Evolutionary conservation across 2,797 vertebrate genomes (phyloP), one percentile per base, ranked within the genome.

Genomic region (Sebastes dallii): DNA sequence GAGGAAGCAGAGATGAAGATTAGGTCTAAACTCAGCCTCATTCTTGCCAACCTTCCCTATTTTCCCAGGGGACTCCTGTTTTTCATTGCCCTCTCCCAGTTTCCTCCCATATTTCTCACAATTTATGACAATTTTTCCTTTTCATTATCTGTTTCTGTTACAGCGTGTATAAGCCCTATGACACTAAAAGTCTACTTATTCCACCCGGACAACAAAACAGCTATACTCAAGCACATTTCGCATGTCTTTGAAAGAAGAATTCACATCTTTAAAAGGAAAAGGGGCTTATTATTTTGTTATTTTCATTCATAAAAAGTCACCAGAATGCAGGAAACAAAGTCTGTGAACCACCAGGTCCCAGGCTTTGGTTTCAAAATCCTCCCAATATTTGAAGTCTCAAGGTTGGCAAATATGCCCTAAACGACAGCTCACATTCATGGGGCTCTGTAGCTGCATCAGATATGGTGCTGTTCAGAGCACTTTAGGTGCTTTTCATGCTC

Each of bases 1-100:
- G 75, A 70, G 54, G 59, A 54, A 71, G 46, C 67, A 52, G 67
- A 46, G 46, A 62, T 52, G 24, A 54, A 69, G 73, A 80, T 64
- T 46, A 64, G 16, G 32, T 54, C 29, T 58, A 27, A 69, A 50
- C 59, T 73, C 56, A 64, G 2, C 55, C 32, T 59, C 18, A 20
- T 11, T 34, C 30, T 32, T 36, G 32, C 30, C 61, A 64, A 36
- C 32, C 32, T n/a, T 11, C 59, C 16, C 25, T 14, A 13, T 27
- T 27, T 27, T 59, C 14, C 25, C 7, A 0, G 56, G 56, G 2
- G 25, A 59, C 7, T 34, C 29, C 5, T 6, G 30, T 18, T 60
- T 30, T 11, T 60, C 29, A 20, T 62, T 62, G 18, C 60, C 30
- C 30, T 34, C 60, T 59, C 56, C 20, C 9, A 11, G 20, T 62